Percentiles rank a stretch among this genome's conserved stretches.
Evolutionary conservation across 2,797 vertebrate species (phyloP).

Genomic region (Galagoides demidoff): DNA sequence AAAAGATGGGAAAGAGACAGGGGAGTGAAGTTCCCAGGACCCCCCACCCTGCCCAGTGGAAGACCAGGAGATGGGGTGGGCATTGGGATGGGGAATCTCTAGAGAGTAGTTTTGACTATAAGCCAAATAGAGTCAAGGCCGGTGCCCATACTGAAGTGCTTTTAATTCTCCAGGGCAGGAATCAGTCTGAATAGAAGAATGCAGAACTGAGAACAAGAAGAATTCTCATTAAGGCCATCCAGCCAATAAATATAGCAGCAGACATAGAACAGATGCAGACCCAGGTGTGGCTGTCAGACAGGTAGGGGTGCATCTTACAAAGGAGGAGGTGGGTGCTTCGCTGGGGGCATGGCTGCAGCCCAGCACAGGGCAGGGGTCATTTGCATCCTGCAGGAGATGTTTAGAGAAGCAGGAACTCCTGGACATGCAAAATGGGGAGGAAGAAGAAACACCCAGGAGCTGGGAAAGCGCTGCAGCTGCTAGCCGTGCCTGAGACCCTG

Average conservation of each 20-base stretch:
- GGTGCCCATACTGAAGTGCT: not conserved
- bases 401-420: no score
- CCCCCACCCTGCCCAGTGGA: no score
- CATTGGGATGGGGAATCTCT: no score
- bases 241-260: no score
- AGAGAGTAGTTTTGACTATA: not conserved
- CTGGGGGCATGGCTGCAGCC: no score
- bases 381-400: fast-evolving
- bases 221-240: not conserved
- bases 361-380: not conserved
- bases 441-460: fast-evolving
- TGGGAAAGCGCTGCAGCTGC: not conserved
- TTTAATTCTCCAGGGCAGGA: not conserved
- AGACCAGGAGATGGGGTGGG: no score
- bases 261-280: not conserved
- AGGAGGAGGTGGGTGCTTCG: no score
- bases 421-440: fast-evolving
- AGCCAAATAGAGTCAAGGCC: not conserved
- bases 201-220: not conserved
- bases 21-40: not conserved
- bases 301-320: no score
- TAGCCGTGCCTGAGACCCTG: not conserved
- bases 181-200: not conserved
- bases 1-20: not conserved
- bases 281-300: not conserved